Evolutionary conservation across 2,888 invertebrate genomes (phyloP).

Genomic region (Podotricha telesiphe): DNA sequence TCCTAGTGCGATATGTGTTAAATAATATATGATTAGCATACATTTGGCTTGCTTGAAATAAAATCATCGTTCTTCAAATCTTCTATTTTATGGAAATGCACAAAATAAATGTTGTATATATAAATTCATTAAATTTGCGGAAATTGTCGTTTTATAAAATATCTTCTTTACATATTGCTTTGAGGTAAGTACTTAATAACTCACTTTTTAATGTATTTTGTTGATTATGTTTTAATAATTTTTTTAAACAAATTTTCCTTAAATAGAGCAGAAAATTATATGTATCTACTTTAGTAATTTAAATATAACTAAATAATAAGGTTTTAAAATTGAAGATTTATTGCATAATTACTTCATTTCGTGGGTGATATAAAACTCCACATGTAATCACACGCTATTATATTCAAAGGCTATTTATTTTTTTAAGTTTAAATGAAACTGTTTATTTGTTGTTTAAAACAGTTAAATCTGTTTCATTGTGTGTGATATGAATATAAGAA

Average conservation of each 20-base stretch:
- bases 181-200: not conserved
- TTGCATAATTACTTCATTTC: not conserved
- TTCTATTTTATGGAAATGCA: conserved; percentile 1
- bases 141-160: not conserved
- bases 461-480: conserved; percentile 21
- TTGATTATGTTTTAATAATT: too few species aligned
- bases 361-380: not conserved
- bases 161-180: not conserved
- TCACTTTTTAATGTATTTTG: too few species aligned
- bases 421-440: not conserved
- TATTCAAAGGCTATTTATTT: not conserved
- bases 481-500: conserved; percentile 7
- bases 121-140: not conserved
- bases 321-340: not conserved
- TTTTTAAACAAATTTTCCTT: too few species aligned
- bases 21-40: not conserved
- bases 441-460: conserved; percentile 24
- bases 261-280: not conserved
- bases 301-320: not conserved
- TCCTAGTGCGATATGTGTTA: conserved; percentile 28
- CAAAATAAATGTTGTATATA: not conserved
- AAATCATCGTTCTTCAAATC: not conserved
- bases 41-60: not conserved
- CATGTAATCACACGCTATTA: not conserved
- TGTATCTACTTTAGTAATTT: too few species aligned